Evolutionary conservation across 1,140 invertebrate genomes (phyloP), one percentile per base, ranked within the genome.

Genomic region (Bombyx mandarina): DNA sequence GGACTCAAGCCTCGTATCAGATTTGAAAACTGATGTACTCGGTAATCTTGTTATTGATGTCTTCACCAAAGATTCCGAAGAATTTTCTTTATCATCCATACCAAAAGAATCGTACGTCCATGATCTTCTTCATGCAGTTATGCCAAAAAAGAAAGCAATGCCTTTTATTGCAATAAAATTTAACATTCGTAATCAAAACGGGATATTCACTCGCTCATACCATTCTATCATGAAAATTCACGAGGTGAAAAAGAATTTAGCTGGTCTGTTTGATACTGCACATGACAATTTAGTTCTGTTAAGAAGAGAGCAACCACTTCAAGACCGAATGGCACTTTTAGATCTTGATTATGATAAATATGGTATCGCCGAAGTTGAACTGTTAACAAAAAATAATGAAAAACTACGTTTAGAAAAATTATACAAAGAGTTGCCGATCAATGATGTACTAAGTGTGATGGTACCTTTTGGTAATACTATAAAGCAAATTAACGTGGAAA

Each of bases 401-500:
- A 78, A 73, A 49, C 61, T 88, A 45, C 80, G 84, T 63, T 76
- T 89, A 54, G 77, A 88, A 6, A 84, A 82, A 54, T 65, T 88
- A 50, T 88, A 88, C 55, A 83, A 77, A 62, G 86, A 88, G 64
- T 66, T 80, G 50, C 77, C 82, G 0, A 60, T 89, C 9, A 88
- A 89, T 22, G 90, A 91, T 72, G 84, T 91, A 10, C 67, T 91
- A 56, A 89, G 88, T 7, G 89, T 91, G 7, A 73, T 75, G 12
- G 79, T 91, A 5, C 82, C 86, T 5, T 88, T 88, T 49, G 82
- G 86, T 3, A 78, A 72, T 49, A 83, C 69, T 0, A 54, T 82
- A 2, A 88, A 87, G 61, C 81, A 89, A 62, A 76, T 92, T n/a
- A 90, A 90, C 52, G 89, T 91, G 6, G 89, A 90, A 86, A 81